Base-by-base conservation (phyloP, 2,113 vertebrate species). In the Elephas maximus region DNA sequence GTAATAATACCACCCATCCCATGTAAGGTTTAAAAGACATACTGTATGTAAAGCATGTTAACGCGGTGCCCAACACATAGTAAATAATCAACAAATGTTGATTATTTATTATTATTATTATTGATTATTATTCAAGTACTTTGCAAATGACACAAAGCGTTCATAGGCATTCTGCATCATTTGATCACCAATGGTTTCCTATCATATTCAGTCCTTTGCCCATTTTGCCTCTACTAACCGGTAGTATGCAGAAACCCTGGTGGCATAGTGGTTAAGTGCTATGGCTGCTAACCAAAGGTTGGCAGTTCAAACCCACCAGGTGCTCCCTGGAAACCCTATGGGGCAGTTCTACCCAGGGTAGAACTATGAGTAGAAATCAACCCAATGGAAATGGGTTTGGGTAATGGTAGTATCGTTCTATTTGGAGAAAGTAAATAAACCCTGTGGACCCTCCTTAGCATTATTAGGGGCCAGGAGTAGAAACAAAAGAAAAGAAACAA, bases 391-490 rank as follows among this genome's bases (percentile, higher is more conserved):
- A 37, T 2, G 37, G 37, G 37, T 37, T 37, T 37, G 17, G 2
- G 62, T 89, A 86, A 73, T n/a, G 30, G n/a, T 10, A 8, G 20
- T 78, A 3, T 33, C 28, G 48, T 84, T 78, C 60, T 45, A 37
- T 91, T 92, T 90, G 48, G 45, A 88, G 26, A 88, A 95, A 94
- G 82, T 21, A 89, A 96, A 20, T 57, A 74, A 95, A 84, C 17
- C 28, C 18, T 48, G 17, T 77, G 85, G 23, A 51, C 17, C 53
- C 30, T 65, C 57, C n/a, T 81, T 37, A 71, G 15, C 60, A 79
- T 60, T 93, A 2, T 81, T 67, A 33, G 4, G 44, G 30, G 1
- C n/a, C 33, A 78, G 57, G 12, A 15, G 5, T 37, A 45, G 24
- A 88, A 69, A 83, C 0, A 62, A 37, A 2, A 37, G 37, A 37